Evolutionary conservation across 2,888 invertebrate genomes (phyloP).

Genomic region (Heteromyza rotundicornis): DNA sequence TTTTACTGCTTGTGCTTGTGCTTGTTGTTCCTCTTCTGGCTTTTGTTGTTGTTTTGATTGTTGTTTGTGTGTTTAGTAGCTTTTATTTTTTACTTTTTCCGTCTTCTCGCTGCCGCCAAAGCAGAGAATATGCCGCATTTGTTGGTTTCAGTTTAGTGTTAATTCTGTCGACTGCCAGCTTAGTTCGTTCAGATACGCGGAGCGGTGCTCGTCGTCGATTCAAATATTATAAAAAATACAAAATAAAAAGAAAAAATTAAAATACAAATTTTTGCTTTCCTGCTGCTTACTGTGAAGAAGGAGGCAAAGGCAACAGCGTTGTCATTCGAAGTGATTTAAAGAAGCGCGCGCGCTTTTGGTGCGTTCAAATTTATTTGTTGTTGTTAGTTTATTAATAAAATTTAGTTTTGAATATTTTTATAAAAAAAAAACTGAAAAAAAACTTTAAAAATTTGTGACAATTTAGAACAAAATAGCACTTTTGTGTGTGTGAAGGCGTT

Average conservation of each 20-base stretch:
- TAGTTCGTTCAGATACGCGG: background rate
- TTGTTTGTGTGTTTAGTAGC: background rate
- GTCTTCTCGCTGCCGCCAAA: background rate
- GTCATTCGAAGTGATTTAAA: slow-evolving; percentile 4
- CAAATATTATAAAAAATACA: too few relatives aligned
- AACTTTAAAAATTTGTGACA: background rate
- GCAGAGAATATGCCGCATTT: too few relatives aligned
- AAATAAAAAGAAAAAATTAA: too few relatives aligned
- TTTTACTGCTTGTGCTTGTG: background rate
- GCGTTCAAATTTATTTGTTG: background rate
- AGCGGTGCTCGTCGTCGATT: too few relatives aligned
- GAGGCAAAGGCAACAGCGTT: background rate
- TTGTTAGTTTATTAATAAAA: background rate
- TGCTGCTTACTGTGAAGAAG: background rate
- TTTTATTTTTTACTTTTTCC: too few relatives aligned
- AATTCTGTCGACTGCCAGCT: background rate
- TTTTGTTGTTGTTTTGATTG: background rate
- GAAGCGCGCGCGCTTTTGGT: slow-evolving; percentile 4
- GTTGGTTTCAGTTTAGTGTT: slow-evolving; percentile 3
- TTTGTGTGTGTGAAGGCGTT: background rate
- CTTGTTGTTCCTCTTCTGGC: background rate
- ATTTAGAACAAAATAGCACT: background rate
- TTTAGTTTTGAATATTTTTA: background rate
- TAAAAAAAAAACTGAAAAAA: background rate
- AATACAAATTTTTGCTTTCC: too few relatives aligned